Percentiles rank a stretch among this genome's conserved stretches.
Evolutionary conservation across 2,113 vertebrate genomes (phyloP).

Genomic region (Chrysemys picta): DNA sequence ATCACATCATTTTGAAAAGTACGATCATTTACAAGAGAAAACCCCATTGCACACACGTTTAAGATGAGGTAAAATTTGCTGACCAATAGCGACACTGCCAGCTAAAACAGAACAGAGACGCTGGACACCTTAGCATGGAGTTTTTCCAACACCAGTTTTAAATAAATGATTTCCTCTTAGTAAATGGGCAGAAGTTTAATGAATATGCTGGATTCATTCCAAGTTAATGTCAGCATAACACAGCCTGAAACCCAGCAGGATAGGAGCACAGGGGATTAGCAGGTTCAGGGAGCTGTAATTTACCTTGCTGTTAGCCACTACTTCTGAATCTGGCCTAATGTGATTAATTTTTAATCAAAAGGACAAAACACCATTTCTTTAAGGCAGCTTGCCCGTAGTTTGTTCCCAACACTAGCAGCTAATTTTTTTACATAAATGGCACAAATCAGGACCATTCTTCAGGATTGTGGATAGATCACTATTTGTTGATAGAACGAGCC

Average conservation of each 20-base stretch:
- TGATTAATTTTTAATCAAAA: background rate
- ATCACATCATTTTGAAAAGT: background rate
- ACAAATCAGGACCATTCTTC: background rate
- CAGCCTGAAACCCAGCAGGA: background rate
- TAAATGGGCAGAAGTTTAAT: fast-evolving
- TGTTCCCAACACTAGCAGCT: fast-evolving
- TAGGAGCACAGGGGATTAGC: background rate
- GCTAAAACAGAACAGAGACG: background rate
- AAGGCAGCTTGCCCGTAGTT: background rate
- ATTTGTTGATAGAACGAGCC: fast-evolving
- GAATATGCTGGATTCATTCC: background rate
- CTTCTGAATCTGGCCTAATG: background rate
- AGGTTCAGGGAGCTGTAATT: background rate
- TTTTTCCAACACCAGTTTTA: background rate
- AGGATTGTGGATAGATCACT: fast-evolving
- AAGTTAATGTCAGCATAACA: background rate
- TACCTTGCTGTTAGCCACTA: background rate
- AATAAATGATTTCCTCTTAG: background rate
- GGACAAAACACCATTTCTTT: background rate
- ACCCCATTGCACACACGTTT: fast-evolving
- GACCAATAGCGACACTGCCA: background rate
- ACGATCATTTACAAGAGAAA: background rate
- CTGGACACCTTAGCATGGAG: background rate
- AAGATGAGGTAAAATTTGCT: fast-evolving
- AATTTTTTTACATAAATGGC: background rate